A percentile compares a stretch with the other conserved stretches of the same genome.
Conservation (phyloP, 1,140 invertebrate genomes). For the Formica exsecta region DNA sequence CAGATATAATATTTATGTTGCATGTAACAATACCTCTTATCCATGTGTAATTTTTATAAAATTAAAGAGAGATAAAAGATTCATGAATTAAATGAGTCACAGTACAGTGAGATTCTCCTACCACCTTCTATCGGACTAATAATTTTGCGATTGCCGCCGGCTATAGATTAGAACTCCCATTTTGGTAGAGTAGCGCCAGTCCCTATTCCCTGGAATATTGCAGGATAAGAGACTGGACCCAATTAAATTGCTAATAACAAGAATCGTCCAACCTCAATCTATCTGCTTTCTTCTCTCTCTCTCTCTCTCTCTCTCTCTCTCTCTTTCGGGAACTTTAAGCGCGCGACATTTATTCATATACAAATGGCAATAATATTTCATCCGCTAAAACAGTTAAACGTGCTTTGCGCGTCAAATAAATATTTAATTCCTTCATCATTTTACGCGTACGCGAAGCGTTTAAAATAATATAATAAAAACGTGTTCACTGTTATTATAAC, state of each 20-base stretch:
- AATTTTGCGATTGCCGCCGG: constrained; percentile 84
- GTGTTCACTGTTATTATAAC: background rate
- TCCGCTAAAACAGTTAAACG: background rate
- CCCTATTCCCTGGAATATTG: constrained; percentile 80
- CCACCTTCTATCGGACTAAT: constrained; percentile 70
- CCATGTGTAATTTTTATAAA: background rate
- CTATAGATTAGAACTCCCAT: constrained; percentile 83
- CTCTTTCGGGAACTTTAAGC: constrained; percentile 16
- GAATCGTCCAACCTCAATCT: constrained; percentile 77
- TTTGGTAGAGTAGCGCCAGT: constrained; percentile 78
- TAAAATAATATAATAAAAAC: constrained; percentile 9
- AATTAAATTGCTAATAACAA: constrained; percentile 85
- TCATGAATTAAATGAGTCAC: constrained; percentile 44
- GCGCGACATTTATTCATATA: constrained; percentile 38
- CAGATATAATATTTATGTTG: background rate
- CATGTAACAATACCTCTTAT: background rate
- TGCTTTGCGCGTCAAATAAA: background rate
- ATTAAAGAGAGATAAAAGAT: background rate
- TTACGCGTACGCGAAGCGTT: background rate
- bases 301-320: constrained; percentile 5
- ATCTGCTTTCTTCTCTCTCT: constrained; percentile 59
- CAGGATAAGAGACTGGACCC: constrained; percentile 83
- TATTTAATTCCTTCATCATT: background rate
- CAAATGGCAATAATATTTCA: background rate
- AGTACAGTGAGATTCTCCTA: constrained; percentile 25